Evolutionary conservation across 2,888 invertebrate species (phyloP).

Genomic region (Zaprionus obscuricornis): DNA sequence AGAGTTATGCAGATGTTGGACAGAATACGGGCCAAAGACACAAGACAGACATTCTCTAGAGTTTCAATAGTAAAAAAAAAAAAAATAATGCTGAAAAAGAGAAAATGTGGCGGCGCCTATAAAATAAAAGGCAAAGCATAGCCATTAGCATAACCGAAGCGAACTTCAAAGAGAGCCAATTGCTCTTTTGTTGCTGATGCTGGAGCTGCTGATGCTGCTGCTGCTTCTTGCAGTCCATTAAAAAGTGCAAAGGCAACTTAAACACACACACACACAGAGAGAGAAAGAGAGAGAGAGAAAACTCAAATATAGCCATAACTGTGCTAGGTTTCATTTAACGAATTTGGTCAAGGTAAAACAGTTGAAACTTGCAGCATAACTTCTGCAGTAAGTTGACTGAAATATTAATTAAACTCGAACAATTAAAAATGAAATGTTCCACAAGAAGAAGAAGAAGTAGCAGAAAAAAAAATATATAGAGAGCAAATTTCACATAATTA

Average conservation of each 20-base stretch:
- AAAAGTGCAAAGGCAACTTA: slow-evolving; percentile 45
- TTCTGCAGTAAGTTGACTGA: slow-evolving; percentile 69
- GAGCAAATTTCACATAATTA: slow-evolving; percentile 54
- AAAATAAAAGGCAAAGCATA: slow-evolving; percentile 43
- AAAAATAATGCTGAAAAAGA: slow-evolving; percentile 14
- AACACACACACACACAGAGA: slow-evolving; percentile 15
- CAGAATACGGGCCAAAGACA: slow-evolving; percentile 27
- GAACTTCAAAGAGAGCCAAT: slow-evolving; percentile 45
- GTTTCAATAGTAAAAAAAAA: slow-evolving; percentile 47
- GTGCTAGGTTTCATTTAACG: slow-evolving; percentile 23
- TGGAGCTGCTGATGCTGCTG: too few relatives aligned
- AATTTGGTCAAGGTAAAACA: slow-evolving; percentile 54
- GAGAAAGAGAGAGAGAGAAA: neutral
- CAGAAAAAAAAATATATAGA: slow-evolving; percentile 5
- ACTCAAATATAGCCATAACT: neutral
- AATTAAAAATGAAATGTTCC: slow-evolving; percentile 66
- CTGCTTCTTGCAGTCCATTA: slow-evolving; percentile 64
- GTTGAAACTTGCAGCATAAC: slow-evolving; percentile 34
- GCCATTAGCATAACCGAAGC: slow-evolving; percentile 68
- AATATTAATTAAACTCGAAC: slow-evolving; percentile 75
- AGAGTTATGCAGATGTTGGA: slow-evolving; percentile 64
- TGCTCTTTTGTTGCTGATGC: neutral
- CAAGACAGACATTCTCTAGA: slow-evolving; percentile 56
- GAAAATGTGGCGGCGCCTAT: slow-evolving; percentile 49
- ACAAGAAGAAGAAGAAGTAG: slow-evolving; percentile 9